A percentile compares a stretch with the other conserved stretches of the same genome.
Conservation (phyloP, 2,797 vertebrate genomes). For the Schizothorax lantsangensis region DNA sequence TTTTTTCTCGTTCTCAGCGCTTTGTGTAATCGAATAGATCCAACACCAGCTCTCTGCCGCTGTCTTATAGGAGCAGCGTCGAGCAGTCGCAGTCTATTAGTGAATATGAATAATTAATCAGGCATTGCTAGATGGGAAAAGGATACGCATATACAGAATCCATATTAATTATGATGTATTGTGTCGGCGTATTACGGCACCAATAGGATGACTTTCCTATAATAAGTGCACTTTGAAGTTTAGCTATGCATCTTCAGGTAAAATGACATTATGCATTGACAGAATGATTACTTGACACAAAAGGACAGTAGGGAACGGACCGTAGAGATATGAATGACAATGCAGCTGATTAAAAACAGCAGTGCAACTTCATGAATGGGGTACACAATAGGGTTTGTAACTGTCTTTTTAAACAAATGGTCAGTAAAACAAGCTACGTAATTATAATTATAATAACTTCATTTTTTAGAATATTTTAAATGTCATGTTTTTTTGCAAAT, state of each 20-base stretch:
- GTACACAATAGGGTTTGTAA: background rate
- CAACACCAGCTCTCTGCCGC: background rate
- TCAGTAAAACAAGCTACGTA: background rate
- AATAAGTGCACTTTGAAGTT: constrained; percentile 22
- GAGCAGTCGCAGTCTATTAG: constrained; percentile 47
- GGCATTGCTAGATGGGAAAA: constrained; percentile 35
- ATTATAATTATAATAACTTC: background rate
- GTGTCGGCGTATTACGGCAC: background rate
- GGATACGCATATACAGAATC: constrained; percentile 12
- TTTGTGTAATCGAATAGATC: constrained; percentile 38
- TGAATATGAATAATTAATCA: constrained; percentile 44
- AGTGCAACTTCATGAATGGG: background rate
- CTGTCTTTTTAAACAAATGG: background rate
- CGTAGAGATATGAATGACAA: background rate
- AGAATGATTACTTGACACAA: constrained; percentile 15
- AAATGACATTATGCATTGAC: background rate
- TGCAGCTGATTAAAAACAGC: background rate
- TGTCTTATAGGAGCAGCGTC: constrained; percentile 21
- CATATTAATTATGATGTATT: constrained; percentile 43
- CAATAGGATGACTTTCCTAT: background rate
- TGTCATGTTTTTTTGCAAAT: too few species aligned
- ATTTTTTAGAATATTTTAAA: background rate
- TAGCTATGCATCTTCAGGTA: background rate
- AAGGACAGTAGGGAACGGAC: background rate
- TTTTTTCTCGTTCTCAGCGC: constrained; percentile 24